Conservation (phyloP, 2,888 invertebrate genomes). For the Eurois occulta region DNA sequence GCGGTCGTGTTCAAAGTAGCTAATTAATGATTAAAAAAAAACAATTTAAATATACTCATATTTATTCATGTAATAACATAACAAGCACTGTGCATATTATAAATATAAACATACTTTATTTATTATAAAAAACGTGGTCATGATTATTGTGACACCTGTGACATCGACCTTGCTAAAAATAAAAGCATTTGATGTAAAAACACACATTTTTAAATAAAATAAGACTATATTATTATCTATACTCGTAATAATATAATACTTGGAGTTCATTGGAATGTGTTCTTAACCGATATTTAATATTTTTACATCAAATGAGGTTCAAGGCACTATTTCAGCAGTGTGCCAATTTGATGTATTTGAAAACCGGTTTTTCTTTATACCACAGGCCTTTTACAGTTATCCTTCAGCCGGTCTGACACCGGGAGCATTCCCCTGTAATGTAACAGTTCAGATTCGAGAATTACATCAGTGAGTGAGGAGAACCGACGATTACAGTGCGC, state of each 20-base stretch:
- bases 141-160: constrained; percentile 42
- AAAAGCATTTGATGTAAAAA: constrained; percentile 58
- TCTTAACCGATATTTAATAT: constrained; percentile 1
- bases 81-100: constrained; percentile 69
- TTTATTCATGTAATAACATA: constrained; percentile 71
- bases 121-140: constrained; percentile 23
- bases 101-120: constrained; percentile 29
- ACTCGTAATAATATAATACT: constrained; percentile 58
- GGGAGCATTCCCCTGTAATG: not conserved
- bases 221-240: constrained; percentile 40
- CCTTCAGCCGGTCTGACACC: not conserved
- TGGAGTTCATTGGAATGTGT: constrained; percentile 56
- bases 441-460: not conserved
- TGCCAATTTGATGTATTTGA: constrained; percentile 7
- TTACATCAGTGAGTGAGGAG: not conserved
- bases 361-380: not conserved
- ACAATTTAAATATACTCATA: constrained; percentile 55
- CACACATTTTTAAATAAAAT: constrained; percentile 32
- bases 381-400: not conserved
- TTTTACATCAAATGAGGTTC: constrained; percentile 57
- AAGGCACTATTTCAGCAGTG: constrained; percentile 49
- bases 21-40: constrained; percentile 34
- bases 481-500: not conserved
- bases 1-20: constrained; percentile 54
- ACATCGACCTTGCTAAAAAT: constrained; percentile 26